phyloP scores from a whole-genome alignment of 2,797 vertebrate genomes.

The Macropus fuliginosus region DNA sequence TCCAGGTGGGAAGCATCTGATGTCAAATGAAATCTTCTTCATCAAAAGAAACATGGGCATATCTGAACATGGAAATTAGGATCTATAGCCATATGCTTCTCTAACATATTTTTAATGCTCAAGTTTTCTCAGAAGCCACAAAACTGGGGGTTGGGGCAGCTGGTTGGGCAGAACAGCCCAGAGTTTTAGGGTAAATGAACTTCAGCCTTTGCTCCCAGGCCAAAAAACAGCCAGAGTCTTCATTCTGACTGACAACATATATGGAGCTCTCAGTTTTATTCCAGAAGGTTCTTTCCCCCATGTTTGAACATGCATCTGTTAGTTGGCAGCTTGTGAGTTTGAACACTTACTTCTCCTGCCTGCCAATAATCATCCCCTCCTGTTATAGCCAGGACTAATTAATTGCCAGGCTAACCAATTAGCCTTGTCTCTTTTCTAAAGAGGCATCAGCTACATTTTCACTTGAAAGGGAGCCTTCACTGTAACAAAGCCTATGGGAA shows the following conservation, averaged over 20 bases:
- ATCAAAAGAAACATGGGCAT: conserved; percentile 21
- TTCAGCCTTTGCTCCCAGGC: conserved; percentile 58
- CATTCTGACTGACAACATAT: conserved; percentile 65
- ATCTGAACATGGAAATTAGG: conserved; percentile 29
- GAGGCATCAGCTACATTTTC: conserved; percentile 57
- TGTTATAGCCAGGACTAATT: conserved; percentile 67
- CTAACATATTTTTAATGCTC: conserved; percentile 10
- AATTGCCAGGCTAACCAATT: conserved; percentile 77
- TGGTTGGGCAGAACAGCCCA: conserved; percentile 1
- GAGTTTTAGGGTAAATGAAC: conserved; percentile 54
- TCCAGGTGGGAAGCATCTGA: conserved; percentile 45
- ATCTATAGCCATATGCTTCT: conserved; percentile 26
- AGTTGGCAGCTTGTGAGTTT: conserved; percentile 76
- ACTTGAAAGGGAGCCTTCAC: conserved; percentile 40
- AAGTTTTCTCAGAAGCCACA: conserved; percentile 60
- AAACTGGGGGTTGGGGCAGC: conserved; percentile 3
- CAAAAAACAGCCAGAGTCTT: conserved; percentile 35
- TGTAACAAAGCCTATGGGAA: conserved; percentile 58
- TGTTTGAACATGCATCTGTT: conserved; percentile 75
- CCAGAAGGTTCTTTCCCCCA: conserved; percentile 76
- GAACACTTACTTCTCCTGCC: conserved; percentile 65
- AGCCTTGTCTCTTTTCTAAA: conserved; percentile 68
- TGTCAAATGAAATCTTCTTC: conserved; percentile 50
- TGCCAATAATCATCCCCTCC: conserved; percentile 73
- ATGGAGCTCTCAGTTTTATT: conserved; percentile 56